Conservation (phyloP, 1,140 invertebrate genomes). For the Drosophila sp. region DNA sequence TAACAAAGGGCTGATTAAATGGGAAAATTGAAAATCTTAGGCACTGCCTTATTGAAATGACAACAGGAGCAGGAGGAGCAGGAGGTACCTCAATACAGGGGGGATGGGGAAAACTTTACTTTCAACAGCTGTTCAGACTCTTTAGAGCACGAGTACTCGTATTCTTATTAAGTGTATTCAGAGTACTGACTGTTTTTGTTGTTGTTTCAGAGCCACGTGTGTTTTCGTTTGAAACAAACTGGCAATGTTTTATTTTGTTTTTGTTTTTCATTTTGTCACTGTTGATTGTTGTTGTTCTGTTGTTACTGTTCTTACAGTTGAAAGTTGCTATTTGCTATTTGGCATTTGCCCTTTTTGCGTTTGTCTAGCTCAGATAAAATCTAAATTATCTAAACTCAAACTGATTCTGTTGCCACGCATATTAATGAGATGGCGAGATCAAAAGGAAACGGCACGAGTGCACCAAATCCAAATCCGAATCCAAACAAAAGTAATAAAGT, state of each 20-base stretch:
- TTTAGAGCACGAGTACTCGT: constrained; percentile 4
- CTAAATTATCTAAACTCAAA: constrained; percentile 80
- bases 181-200: constrained; percentile 2
- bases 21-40: constrained; percentile 82
- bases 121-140: constrained; percentile 44
- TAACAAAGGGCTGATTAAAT: constrained; percentile 73
- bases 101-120: constrained; percentile 52
- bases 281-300: constrained; percentile 20
- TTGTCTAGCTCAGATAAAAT: constrained; percentile 57
- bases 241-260: constrained; percentile 75
- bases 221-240: constrained; percentile 70
- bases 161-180: constrained; percentile 6
- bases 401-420: constrained; percentile 73
- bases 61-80: constrained; percentile 21
- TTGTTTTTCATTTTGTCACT: neutral
- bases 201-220: constrained; percentile 61
- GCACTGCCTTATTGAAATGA: constrained; percentile 67
- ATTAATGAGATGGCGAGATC: constrained; percentile 72
- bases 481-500: constrained; percentile 79
- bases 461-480: constrained; percentile 51
- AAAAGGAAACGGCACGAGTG: constrained; percentile 63
- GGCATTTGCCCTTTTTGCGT: constrained; percentile 16
- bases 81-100: constrained; percentile 17
- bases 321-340: constrained; percentile 8
- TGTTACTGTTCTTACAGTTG: constrained; percentile 10